Evolutionary conservation across 2,797 vertebrate genomes (phyloP).

Genomic region (Leptodactylus fallax): DNA sequence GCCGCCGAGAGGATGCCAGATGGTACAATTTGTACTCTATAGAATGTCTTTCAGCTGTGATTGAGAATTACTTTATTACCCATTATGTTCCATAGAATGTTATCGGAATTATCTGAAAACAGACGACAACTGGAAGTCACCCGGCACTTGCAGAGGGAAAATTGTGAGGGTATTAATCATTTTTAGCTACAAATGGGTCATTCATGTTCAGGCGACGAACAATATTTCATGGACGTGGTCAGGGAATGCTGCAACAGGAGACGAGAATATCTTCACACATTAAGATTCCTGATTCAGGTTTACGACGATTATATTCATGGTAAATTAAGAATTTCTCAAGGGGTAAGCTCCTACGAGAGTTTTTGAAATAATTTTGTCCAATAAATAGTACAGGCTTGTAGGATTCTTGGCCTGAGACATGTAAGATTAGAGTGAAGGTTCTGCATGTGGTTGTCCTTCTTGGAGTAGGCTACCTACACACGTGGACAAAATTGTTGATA

Average conservation of each 20-base stretch:
- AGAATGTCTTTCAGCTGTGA: conserved; percentile 46
- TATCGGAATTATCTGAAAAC: conserved; percentile 45
- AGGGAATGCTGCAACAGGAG: neutral
- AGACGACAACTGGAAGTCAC: conserved; percentile 20
- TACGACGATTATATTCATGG: neutral
- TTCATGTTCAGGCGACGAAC: neutral
- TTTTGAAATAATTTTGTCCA: too few relatives aligned
- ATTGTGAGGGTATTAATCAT: conserved; percentile 28
- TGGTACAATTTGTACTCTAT: conserved; percentile 23
- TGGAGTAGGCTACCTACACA: too few relatives aligned
- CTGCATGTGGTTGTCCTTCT: too few relatives aligned
- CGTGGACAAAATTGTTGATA: too few relatives aligned
- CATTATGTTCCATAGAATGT: conserved; percentile 50
- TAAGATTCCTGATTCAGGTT: neutral
- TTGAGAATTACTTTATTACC: conserved; percentile 37
- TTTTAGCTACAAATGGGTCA: conserved; percentile 8
- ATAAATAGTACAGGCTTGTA: too few relatives aligned
- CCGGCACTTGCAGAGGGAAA: neutral
- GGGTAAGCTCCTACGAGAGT: neutral
- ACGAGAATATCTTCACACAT: neutral
- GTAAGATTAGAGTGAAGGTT: too few relatives aligned
- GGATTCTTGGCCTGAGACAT: too few relatives aligned
- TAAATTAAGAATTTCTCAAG: neutral
- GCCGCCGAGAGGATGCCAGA: conserved; percentile 21
- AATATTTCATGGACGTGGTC: conserved; percentile 1